Evolutionary conservation across 1,140 invertebrate species (phyloP).

Genomic region (Myzus persicae): DNA sequence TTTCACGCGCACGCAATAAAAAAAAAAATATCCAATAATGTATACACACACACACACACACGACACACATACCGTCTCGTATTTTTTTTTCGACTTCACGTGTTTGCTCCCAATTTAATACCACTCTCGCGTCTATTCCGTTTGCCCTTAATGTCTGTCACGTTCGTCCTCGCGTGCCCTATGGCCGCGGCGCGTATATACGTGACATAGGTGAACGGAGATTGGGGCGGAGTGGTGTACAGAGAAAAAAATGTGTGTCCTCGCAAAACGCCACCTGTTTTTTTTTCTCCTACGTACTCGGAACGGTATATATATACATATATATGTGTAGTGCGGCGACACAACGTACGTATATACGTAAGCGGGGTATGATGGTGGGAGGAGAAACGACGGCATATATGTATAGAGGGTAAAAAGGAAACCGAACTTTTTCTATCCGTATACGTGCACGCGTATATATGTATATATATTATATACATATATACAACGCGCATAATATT

Average conservation of each 20-base stretch:
- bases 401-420: slow-evolving; percentile 35
- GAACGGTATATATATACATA: neutral
- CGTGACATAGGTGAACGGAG: neutral
- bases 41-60: neutral
- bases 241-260: slow-evolving; percentile 39
- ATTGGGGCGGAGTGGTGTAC: neutral
- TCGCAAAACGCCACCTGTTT: slow-evolving; percentile 50
- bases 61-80: too few species aligned
- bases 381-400: neutral
- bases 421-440: slow-evolving; percentile 47
- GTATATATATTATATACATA: neutral
- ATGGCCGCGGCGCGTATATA: neutral
- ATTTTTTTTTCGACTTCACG: slow-evolving; percentile 32
- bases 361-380: neutral
- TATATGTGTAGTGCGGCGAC: neutral
- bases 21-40: slow-evolving; percentile 36
- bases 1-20: slow-evolving; percentile 27
- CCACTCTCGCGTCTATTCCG: neutral
- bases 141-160: slow-evolving; percentile 56
- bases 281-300: neutral
- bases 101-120: slow-evolving; percentile 13
- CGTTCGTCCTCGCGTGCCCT: slow-evolving; percentile 43
- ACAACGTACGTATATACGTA: neutral
- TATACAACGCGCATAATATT: slow-evolving; percentile 33
- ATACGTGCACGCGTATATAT: neutral